A percentile compares a stretch with the other conserved stretches of the same genome.
Evolutionary conservation across 2,113 vertebrate species (phyloP).

Genomic region (Neodon shergylaensis): DNA sequence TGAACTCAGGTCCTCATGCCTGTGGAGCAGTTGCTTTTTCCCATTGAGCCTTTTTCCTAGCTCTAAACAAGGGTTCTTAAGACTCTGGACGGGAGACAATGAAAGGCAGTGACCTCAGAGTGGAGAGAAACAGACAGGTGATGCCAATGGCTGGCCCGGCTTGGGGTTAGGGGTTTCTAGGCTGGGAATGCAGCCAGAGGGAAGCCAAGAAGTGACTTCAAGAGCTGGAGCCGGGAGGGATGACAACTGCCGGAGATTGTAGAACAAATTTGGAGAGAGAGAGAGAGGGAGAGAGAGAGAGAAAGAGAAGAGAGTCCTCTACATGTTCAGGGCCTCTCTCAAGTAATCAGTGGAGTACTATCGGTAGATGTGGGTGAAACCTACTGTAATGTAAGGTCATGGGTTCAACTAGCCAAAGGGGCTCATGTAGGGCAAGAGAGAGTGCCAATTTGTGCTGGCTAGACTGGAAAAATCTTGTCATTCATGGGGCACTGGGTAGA

Average conservation of each 20-base stretch:
- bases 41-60: not conserved
- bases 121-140: not conserved
- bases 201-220: not conserved
- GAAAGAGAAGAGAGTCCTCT: no score
- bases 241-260: not conserved
- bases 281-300: no score
- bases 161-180: not conserved
- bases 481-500: not conserved
- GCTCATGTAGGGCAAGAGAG: not conserved
- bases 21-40: not conserved
- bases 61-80: not conserved
- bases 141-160: not conserved
- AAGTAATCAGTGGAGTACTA: not conserved
- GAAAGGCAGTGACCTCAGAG: not conserved
- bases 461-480: conserved; percentile 9
- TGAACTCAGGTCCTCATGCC: not conserved
- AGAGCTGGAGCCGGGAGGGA: not conserved
- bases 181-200: not conserved
- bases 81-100: not conserved
- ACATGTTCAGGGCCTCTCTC: not conserved
- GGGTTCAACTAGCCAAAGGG: not conserved
- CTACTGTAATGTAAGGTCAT: not conserved
- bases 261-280: not conserved
- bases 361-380: not conserved
- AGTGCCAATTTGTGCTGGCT: not conserved